Percentiles rank a stretch among this genome's conserved stretches.
Conservation (phyloP, 2,888 invertebrate species). For the Orchestes rusci region DNA sequence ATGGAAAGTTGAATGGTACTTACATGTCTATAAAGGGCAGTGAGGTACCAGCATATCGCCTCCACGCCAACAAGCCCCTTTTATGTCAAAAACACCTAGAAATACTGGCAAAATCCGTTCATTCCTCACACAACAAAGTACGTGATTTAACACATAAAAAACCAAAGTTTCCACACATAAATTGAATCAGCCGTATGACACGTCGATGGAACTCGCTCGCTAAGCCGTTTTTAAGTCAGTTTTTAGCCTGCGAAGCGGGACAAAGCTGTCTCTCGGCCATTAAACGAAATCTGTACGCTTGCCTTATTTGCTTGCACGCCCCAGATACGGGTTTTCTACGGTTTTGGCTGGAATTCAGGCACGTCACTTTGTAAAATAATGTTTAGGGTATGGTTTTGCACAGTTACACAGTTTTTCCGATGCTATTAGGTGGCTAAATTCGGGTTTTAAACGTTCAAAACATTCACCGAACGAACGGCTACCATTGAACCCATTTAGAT, state of each 20-base stretch:
- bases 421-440: background rate
- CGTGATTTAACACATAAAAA: too few species aligned
- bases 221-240: constrained; percentile 10
- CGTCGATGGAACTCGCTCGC: constrained; percentile 12
- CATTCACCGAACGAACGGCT: constrained; percentile 5
- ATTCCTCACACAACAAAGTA: too few species aligned
- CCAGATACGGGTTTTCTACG: constrained; percentile 28
- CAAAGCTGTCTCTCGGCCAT: constrained; percentile 34
- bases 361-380: background rate
- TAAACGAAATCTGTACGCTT: constrained; percentile 31
- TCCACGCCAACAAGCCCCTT: constrained; percentile 4
- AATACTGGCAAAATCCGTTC: too few species aligned
- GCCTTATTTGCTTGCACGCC: constrained; percentile 35
- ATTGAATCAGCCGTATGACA: constrained; percentile 9
- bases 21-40: constrained; percentile 13
- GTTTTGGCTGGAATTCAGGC: background rate
- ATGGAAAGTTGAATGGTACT: too few species aligned
- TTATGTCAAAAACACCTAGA: constrained; percentile 15
- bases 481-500: constrained; percentile 1
- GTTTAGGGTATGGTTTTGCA: too few species aligned
- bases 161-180: constrained; percentile 7
- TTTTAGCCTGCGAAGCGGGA: constrained; percentile 16
- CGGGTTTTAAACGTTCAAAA: constrained; percentile 6
- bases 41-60: constrained; percentile 10
- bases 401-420: too few species aligned